Evolutionary conservation across 2,113 vertebrate species (phyloP), one percentile per base, ranked within the genome.

Genomic region (Cryptotis parvus): DNA sequence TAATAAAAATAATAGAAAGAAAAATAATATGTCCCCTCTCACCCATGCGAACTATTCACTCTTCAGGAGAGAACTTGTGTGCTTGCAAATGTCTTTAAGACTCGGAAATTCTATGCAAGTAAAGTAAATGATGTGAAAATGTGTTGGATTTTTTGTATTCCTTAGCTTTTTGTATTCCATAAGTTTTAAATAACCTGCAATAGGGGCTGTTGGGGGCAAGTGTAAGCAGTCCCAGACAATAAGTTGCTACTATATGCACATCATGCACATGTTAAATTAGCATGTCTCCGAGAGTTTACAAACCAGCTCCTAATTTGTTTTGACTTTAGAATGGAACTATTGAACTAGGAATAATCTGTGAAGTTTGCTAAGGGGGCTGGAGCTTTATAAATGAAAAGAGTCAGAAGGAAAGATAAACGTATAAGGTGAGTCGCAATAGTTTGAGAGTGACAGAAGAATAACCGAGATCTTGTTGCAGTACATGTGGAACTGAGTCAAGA

Each of bases 401-500:
- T 1, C 9, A 24, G 10, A 84, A 86, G 15, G 16, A 74, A 93
- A 78, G 31, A 68, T 83, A 75, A 63, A 74, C 7, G 3, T 41
- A n/a, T 0, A 16, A 80, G 2, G 15, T 70, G 61, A 61, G 12
- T 70, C 45, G 63, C 76, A 74, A 74, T 16, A 80, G 29, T 27
- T 5, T 37, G 83, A 43, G 80, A 80, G 11, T 39, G 39, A 4
- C 26, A 66, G 74, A 72, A 52, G 74, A 43, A 72, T 61, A 26
- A 52, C 31, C 4, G 26, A 70, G 33, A 22, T 84, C 31, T 78
- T 63, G 14, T 26, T 18, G 41, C 84, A 6, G 16, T 18, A 3
- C 4, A 31, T 12, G 20, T 37, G 9, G 4, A 37, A 72, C 52
- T 3, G 10, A 0, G 3, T 16, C 63, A 73, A 26, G 2, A 63